A percentile compares a stretch with the other conserved stretches of the same genome.
These are phyloP conservation scores for Scolopax bukidnonensis DNA, from an alignment of 2,797 vertebrate species.

Conservation along the genomic window DNA sequence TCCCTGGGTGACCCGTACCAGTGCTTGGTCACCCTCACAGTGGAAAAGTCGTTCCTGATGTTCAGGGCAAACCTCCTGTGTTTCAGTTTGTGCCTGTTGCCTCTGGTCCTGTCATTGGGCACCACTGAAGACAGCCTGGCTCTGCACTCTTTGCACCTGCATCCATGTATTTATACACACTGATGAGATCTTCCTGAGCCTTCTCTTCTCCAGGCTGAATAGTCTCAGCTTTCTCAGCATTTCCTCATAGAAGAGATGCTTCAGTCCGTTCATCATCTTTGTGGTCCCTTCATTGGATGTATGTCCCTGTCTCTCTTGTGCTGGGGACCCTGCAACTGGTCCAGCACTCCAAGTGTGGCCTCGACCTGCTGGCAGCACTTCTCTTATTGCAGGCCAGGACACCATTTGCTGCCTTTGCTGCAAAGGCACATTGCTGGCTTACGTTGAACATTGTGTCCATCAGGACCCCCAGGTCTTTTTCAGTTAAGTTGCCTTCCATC, in stretches of 20 bases:
- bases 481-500: background rate
- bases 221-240: background rate
- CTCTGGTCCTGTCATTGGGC: background rate
- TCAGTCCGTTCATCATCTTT: background rate
- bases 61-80: background rate
- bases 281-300: background rate
- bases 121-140: background rate
- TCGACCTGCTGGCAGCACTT: background rate
- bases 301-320: background rate
- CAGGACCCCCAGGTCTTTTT: background rate
- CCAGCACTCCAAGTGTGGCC: background rate
- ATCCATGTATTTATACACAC: background rate
- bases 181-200: background rate
- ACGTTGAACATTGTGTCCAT: background rate
- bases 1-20: background rate
- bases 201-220: background rate
- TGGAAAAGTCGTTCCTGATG: background rate
- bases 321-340: background rate
- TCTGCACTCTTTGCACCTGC: background rate
- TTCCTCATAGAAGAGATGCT: background rate
- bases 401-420: background rate
- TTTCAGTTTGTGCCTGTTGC: background rate
- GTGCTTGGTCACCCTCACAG: background rate
- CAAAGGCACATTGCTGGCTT: background rate
- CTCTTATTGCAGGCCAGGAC: background rate